A percentile compares a stretch with the other conserved stretches of the same genome.
Conservation (phyloP, 2,888 invertebrate genomes). For the Strigamia maritima region DNA sequence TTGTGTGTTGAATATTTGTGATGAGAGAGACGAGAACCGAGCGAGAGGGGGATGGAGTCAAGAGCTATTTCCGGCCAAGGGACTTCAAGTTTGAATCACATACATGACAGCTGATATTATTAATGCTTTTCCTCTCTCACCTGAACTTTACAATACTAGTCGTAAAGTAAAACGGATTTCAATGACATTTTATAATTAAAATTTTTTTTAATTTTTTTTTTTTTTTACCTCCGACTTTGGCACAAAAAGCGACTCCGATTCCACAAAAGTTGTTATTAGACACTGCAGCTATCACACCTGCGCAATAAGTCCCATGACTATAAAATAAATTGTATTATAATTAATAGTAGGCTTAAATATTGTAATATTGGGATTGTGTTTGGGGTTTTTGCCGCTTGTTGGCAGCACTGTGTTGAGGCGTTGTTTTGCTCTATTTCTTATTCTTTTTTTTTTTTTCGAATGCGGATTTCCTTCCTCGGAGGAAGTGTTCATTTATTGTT, state of each 20-base stretch:
- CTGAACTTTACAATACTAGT: constrained; percentile 3
- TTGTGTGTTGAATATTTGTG: constrained; percentile 12
- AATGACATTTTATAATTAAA: too few relatives aligned
- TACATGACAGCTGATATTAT: constrained; percentile 15
- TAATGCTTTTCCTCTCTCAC: constrained; percentile 13
- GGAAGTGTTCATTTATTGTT: background rate
- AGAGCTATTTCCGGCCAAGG: constrained; percentile 14
- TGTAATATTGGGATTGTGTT: background rate
- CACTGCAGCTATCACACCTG: constrained; percentile 53
- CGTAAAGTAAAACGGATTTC: constrained; percentile 1
- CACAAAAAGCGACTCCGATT: constrained; percentile 53
- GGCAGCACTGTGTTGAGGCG: background rate
- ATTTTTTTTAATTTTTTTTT: too few relatives aligned
- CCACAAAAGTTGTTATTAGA: constrained; percentile 53
- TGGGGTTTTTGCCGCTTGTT: background rate
- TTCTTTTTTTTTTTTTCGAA: background rate
- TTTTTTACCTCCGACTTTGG: constrained; percentile 51
- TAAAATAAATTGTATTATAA: constrained; percentile 14
- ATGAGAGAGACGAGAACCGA: background rate
- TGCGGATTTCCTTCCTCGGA: constrained; percentile 11
- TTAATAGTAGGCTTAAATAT: background rate
- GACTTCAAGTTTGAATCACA: constrained; percentile 6
- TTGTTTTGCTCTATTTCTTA: background rate
- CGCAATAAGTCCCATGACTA: constrained; percentile 55
- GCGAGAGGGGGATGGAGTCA: background rate